Evolutionary conservation across 2,797 vertebrate species (phyloP).

Genomic region (Chloroceryle amazona): DNA sequence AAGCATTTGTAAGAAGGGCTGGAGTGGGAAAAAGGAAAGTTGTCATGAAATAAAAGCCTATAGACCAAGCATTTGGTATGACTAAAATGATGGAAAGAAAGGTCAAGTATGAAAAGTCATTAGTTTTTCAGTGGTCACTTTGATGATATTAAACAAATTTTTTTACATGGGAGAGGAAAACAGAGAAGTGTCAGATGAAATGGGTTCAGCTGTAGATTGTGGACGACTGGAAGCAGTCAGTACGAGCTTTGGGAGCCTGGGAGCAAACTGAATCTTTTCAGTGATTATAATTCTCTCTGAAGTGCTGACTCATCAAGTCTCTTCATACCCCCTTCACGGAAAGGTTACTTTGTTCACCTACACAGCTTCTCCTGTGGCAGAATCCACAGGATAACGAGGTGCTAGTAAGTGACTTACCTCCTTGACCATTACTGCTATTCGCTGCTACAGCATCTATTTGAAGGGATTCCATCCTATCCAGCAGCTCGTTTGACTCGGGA

Average conservation of each 20-base stretch:
- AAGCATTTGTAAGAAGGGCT: not conserved
- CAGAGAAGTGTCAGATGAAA: not conserved
- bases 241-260: not conserved
- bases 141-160: not conserved
- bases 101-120: not conserved
- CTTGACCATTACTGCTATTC: slow-evolving; percentile 61
- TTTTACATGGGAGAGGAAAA: not conserved
- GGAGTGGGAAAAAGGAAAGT: not conserved
- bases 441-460: slow-evolving; percentile 77
- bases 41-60: not conserved
- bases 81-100: not conserved
- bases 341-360: not conserved
- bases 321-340: not conserved
- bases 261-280: not conserved
- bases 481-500: slow-evolving; percentile 80
- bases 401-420: slow-evolving; percentile 76
- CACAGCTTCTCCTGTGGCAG: not conserved
- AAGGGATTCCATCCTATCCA: slow-evolving; percentile 87
- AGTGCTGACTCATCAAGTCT: not conserved
- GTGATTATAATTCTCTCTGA: not conserved
- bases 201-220: not conserved
- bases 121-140: no score
- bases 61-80: not conserved
- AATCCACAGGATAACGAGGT: not conserved
- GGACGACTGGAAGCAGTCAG: not conserved